Base-by-base conservation (phyloP, 2,113 vertebrate genomes). In the Rhinolophus ferrumequinum region DNA sequence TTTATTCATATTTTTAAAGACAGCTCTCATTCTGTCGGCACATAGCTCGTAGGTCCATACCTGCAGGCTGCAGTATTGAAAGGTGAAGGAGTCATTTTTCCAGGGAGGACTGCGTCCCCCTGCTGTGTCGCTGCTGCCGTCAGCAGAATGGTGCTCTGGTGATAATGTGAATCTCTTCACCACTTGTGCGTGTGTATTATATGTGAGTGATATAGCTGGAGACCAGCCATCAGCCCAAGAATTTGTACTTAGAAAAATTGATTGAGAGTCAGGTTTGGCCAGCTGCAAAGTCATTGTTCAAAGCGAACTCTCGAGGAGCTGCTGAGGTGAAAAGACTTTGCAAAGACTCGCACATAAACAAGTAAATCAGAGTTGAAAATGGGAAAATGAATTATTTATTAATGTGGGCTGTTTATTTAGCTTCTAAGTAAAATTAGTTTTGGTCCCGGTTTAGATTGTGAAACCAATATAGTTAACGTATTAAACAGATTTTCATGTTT, bases 151-250 rank as follows among this genome's bases (percentile, higher is more conserved):
- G 69, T 83, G 93, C 95, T 96, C 50, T 97, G 95, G 41, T 90
- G 97, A 97, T 97, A 93, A 97, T 98, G 56, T 89, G 93, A 97
- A 81, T 97, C 96, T 98, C 94, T 90, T 58, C 97, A 96, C 97
- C 91, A 97, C 97, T 85, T 88, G 95, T 90, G 94, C 96, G 95
- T 94, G 88, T 94, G 95, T 96, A 96, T 96, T 97, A 94, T 62
- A 64, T 52, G 41, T 44, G 96, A 96, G 93, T 91, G 93, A 97
- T 86, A 83, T 30, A 87, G 80, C 91, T 89, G 91, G 95, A 94
- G 62, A 54, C 94, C 35, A 94, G 69, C 50, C 95, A 69, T 96
- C 96, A 95, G 81, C 9, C 93, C 93, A 87, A 15, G 81, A 76
- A 88, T 97, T 95, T 97, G 73, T 95, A 67, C 97, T 97, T 94